These are phyloP conservation scores for Micronisus gabar DNA, from an alignment of 2,113 vertebrate genomes.

Conservation along the genomic window DNA sequence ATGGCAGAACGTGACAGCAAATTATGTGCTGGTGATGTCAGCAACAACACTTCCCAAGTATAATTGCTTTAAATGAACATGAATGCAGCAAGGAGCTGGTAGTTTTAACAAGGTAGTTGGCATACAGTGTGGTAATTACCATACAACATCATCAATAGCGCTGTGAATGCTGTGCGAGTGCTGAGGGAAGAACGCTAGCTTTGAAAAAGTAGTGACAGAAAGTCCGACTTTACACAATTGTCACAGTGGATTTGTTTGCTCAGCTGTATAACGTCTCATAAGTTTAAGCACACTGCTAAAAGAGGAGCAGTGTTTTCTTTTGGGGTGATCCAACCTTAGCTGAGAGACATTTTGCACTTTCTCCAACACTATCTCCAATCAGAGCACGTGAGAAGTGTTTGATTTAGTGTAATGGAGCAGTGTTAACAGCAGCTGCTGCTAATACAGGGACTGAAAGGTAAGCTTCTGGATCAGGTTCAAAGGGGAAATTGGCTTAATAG, in stretches of 20 bases:
- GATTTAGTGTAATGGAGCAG: neutral
- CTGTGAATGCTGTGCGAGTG: neutral
- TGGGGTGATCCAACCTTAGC: neutral
- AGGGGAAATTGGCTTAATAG: neutral
- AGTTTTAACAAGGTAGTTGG: conserved; percentile 31
- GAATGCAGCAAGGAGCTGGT: conserved; percentile 8
- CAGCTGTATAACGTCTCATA: accelerated
- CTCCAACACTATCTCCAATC: accelerated
- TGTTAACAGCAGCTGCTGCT: neutral
- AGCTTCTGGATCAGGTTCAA: neutral
- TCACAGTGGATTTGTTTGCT: neutral
- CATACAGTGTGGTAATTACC: neutral
- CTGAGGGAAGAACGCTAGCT: neutral
- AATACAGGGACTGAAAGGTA: neutral
- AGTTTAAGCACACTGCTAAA: neutral
- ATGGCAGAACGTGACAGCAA: conserved; percentile 71
- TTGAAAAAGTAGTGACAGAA: neutral
- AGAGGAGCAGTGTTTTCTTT: neutral
- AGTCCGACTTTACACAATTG: accelerated
- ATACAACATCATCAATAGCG: neutral
- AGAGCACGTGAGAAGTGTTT: neutral
- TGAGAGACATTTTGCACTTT: neutral
- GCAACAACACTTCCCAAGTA: conserved; percentile 34
- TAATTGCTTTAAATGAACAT: conserved; percentile 73
- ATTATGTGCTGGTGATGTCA: conserved; percentile 69